Evolutionary conservation across 2,113 vertebrate genomes (phyloP).

Genomic region (Hemiscyllium ocellatum): DNA sequence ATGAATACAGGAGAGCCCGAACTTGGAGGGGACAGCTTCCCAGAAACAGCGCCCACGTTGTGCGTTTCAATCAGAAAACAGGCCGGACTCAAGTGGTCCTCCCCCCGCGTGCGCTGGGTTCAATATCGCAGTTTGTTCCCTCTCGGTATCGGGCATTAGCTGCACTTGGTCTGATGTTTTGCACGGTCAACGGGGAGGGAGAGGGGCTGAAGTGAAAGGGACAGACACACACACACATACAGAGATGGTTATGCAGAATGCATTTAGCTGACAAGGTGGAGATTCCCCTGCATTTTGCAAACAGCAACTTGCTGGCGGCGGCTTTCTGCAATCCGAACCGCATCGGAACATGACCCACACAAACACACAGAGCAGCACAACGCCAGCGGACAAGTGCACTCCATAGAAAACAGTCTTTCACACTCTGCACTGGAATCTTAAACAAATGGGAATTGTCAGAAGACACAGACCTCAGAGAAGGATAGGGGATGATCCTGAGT

Average conservation of each 20-base stretch:
- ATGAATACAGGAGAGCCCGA: neutral
- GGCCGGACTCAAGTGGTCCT: too few relatives aligned
- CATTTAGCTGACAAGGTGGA: neutral
- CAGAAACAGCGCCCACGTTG: neutral
- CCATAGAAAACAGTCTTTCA: too few relatives aligned
- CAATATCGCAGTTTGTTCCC: neutral
- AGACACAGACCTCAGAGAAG: neutral
- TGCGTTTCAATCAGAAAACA: neutral
- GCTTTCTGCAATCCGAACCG: neutral
- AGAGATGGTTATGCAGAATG: constrained; percentile 44
- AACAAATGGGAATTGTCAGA: neutral
- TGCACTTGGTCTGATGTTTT: constrained; percentile 46
- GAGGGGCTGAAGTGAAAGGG: neutral
- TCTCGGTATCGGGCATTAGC: constrained; percentile 38
- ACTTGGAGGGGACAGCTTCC: neutral
- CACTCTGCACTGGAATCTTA: too few relatives aligned
- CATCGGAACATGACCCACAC: neutral
- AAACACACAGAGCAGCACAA: neutral
- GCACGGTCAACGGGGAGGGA: neutral
- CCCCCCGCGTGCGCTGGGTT: neutral
- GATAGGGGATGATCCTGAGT: neutral
- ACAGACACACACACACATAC: constrained; percentile 40
- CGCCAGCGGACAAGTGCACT: neutral
- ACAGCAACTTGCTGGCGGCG: neutral
- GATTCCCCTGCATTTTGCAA: neutral